phyloP scores from a whole-genome alignment of 2,888 invertebrate species.

The Trissolcus brochymenae region DNA sequence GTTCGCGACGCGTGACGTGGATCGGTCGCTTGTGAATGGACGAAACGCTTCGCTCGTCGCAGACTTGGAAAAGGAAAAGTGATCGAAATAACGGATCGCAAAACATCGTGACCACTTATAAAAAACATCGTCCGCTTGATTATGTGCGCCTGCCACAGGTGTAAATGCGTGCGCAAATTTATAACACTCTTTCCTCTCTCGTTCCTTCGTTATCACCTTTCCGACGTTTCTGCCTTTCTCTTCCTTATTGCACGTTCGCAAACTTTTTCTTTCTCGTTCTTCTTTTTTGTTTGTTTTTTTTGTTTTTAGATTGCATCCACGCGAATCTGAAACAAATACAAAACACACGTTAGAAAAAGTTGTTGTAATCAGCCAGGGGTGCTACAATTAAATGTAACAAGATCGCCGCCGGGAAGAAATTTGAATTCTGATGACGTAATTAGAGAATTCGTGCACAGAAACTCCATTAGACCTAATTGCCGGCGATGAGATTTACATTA shows the following conservation, averaged over 20 bases:
- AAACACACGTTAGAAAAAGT: too few relatives aligned
- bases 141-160: not conserved
- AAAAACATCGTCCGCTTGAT: constrained; percentile 1
- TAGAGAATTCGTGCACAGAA: constrained; percentile 2
- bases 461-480: constrained; percentile 31
- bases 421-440: constrained; percentile 1
- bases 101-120: constrained; percentile 53
- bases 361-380: too few relatives aligned
- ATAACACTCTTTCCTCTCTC: constrained; percentile 27
- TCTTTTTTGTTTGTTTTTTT: too few relatives aligned
- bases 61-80: constrained; percentile 65
- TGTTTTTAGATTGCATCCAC: too few relatives aligned
- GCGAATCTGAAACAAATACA: too few relatives aligned
- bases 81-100: constrained; percentile 70
- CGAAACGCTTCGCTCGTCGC: constrained; percentile 27
- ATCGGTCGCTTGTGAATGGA: constrained; percentile 37
- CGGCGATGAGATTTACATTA: constrained; percentile 37
- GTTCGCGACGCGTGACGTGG: constrained; percentile 29
- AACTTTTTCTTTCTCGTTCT: too few relatives aligned
- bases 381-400: not conserved
- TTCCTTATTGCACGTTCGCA: constrained; percentile 22
- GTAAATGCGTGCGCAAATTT: not conserved
- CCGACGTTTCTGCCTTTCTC: constrained; percentile 37
- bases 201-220: constrained; percentile 12
- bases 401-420: constrained; percentile 3